Evolutionary conservation across 1,140 invertebrate species (phyloP).

Genomic region (Ceratitis capitata): DNA sequence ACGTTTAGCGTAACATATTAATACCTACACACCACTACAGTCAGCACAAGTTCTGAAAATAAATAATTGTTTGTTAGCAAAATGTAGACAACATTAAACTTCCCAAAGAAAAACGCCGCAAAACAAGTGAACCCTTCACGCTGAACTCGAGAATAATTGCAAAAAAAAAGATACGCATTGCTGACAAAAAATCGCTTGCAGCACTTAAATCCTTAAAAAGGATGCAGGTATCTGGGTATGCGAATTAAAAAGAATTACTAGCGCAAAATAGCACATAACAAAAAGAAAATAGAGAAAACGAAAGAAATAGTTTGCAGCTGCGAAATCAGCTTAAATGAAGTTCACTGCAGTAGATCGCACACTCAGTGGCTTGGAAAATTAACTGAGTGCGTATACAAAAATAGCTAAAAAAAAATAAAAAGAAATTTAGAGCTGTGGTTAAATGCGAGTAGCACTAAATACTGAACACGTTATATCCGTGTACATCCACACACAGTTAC

Average conservation of each 20-base stretch:
- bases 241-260: conserved; percentile 5
- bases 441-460: not conserved
- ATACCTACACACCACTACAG: not conserved
- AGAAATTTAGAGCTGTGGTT: not conserved
- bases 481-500: not conserved
- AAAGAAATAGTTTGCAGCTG: not conserved
- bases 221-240: not conserved
- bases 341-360: conserved; percentile 31
- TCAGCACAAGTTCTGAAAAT: not conserved
- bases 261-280: not conserved
- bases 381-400: conserved; percentile 18
- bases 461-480: not conserved
- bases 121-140: not conserved
- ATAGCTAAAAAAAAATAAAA: no score
- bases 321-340: conserved; percentile 39
- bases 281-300: not conserved
- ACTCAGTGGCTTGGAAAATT: conserved; percentile 41
- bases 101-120: not conserved
- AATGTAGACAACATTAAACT: not conserved
- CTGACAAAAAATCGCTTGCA: not conserved
- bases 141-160: no score
- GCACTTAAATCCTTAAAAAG: conserved; percentile 1
- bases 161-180: not conserved
- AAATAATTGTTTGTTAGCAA: not conserved
- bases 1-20: no score